Base-by-base conservation (phyloP, 2,113 vertebrate species). In the Alosa alosa region DNA sequence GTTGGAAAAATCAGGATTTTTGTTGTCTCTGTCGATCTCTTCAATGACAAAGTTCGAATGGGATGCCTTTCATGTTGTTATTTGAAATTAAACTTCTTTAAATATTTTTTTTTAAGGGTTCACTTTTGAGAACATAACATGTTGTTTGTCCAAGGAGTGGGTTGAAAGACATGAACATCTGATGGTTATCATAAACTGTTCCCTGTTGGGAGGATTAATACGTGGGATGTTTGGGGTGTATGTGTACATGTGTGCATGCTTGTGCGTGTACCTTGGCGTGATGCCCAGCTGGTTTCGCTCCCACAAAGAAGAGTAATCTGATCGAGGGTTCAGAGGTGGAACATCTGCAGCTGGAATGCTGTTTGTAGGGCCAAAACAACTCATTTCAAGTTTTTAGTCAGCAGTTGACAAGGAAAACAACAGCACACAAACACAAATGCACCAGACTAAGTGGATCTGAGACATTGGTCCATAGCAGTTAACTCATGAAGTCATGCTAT, bases 261-360 rank as follows among this genome's bases (percentile, higher is more conserved):
- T 68, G n/a, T 60, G n/a, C 25, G 31, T 78, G 72, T 78, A 41
- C 39, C 72, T 78, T 78, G 72, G 72, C 72, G 3, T 1, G 11
- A 36, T 78, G 72, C 72, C 49, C 31, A 72, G 45, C 1, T 45
- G 55, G 25, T 44, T 36, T 57, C 41, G 11, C 45, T 49, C 17
- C 36, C 64, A 52, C 52, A 17, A 13, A 39, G 72, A 39, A 39
- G 36, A 78, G 60, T 39, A 68, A 25, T 84, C 82, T 15, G 87
- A 82, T 86, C 85, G 86, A 84, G 49, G 83, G 81, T 83, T 82
- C n/a, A 47, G 84, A 75, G 84, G 25, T 50, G 64, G 57, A 64
- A 55, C 86, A 87, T 85, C 88, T 86, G 84, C 87, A 86, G 68
- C 83, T 55, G 87, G 90, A 90, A 90, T 90, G 84, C 72, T 88